Base-by-base conservation (phyloP, 2,888 invertebrate species). In the Cinara cedri region DNA sequence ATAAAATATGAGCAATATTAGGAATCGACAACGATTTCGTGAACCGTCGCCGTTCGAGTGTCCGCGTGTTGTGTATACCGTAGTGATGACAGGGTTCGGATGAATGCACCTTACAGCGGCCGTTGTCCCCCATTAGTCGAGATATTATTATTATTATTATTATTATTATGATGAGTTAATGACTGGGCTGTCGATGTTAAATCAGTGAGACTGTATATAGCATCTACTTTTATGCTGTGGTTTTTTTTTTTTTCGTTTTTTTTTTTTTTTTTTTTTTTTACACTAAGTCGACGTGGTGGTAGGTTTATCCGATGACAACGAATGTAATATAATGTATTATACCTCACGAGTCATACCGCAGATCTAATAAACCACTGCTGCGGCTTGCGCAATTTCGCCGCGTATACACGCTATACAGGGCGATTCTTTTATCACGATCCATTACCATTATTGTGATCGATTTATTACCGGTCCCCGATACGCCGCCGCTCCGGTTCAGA, bases 101-200 rank as follows among this genome's bases (percentile, higher is more conserved):
- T 34, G 34, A 26, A 51, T 51, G 34, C 13, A n/a, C 63, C n/a
- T 21, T 55, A n/a, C n/a, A 13, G 24, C 70, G 34, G 54, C 34
- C 54, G 68, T 51, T 70, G 19, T 66, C n/a, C 10, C 54, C 16
- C 21, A 55, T 71, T 71, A 71, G 55, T 16, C 55, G 34, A 55
- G 55, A 21, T 55, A 21, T 44, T 70, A 54, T 70, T 71, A 70
- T 70, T 55, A 21, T 44, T 70, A 54, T 70, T 71, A 70, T 70
- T 51, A 55, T 70, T 34, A 70, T 24, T 9, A 60, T 26, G 16
- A 68, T 42, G 55, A 71, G 71, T 57, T 71, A 57, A 71, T 71
- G 55, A 71, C 71, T 57, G 21, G 16, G 44, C 55, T 71, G 57
- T 71, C 71, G 57, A 71, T 57, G 44, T 44, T 44, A 57, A 44